Base-by-base conservation (phyloP, 2,113 vertebrate species). In the Pithys albifrons region DNA sequence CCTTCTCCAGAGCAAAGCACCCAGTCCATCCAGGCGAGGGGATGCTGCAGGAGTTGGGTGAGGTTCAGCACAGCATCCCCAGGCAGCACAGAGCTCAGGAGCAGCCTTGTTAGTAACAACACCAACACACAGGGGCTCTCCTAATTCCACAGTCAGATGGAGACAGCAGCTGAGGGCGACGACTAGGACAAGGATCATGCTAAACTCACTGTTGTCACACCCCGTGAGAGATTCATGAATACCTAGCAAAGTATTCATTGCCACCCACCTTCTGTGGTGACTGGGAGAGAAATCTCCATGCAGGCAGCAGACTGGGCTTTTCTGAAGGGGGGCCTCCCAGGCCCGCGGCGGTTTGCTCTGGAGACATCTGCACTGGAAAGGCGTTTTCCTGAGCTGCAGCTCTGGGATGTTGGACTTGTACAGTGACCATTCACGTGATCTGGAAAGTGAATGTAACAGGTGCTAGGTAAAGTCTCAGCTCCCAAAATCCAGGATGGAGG, bases 301-400 rank as follows among this genome's bases (percentile, higher is more conserved):
- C 99, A 99, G 97, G 99, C 99, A 85, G 99, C 99, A 83, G 99
- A 99, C 97, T 99, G 99, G 65, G 99, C 99, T 98, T 99, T 99
- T 97, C 99, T 98, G 98, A 99, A 99, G 85, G 99, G 99, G 55
- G 99, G 99, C 97, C 99, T 98, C 95, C 98, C 99, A 6, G 99
- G 98, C 93, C 98, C 99, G 71, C 99, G 98, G 91, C 99, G 99
- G 96, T 99, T 98, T 95, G 98, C 98, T 98, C 99, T 98, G 46
- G 98, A 98, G 96, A 98, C 98, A 46, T 99, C 99, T 4, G 98
- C 98, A 70, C 98, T 98, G 82, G 99, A 98, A 97, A 98, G 96
- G 31, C 99, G 98, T 95, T 99, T 99, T 97, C 99, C 99, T 77
- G 98, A 98, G 31, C 98, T 71, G 95, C 98, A 99, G 94, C 98